Conservation (phyloP, 2,888 invertebrate species). For the Eupeodes luniger region DNA sequence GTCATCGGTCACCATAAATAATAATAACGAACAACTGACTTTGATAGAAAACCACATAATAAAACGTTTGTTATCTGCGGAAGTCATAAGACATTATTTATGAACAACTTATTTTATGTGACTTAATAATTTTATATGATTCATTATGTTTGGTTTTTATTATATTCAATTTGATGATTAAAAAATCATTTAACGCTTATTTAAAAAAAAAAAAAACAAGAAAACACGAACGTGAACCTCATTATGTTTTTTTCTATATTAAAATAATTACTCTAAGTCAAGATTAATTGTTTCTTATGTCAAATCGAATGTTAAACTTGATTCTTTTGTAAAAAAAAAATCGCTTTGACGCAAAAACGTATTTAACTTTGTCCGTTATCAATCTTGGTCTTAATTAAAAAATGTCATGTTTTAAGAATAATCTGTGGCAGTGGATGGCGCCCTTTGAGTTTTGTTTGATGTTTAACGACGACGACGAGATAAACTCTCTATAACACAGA, state of each 20-base stretch:
- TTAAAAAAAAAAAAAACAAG: background rate
- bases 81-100: conserved; percentile 34
- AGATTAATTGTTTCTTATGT: background rate
- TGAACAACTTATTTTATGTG: conserved; percentile 12
- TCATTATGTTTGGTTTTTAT: conserved; percentile 16
- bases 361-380: too few relatives aligned
- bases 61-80: conserved; percentile 19
- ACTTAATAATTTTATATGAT: conserved; percentile 12
- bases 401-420: too few relatives aligned
- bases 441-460: too few relatives aligned
- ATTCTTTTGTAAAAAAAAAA: background rate
- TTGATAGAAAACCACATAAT: conserved; percentile 25
- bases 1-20: conserved; percentile 6
- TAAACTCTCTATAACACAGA: too few relatives aligned
- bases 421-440: too few relatives aligned
- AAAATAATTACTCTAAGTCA: background rate
- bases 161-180: conserved; percentile 21
- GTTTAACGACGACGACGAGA: too few relatives aligned
- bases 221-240: background rate
- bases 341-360: background rate
- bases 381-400: too few relatives aligned
- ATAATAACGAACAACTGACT: background rate
- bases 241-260: background rate
- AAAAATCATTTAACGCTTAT: background rate
- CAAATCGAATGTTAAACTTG: background rate